Base-by-base conservation (phyloP, 1,140 invertebrate species). In the Bombus picipes region DNA sequence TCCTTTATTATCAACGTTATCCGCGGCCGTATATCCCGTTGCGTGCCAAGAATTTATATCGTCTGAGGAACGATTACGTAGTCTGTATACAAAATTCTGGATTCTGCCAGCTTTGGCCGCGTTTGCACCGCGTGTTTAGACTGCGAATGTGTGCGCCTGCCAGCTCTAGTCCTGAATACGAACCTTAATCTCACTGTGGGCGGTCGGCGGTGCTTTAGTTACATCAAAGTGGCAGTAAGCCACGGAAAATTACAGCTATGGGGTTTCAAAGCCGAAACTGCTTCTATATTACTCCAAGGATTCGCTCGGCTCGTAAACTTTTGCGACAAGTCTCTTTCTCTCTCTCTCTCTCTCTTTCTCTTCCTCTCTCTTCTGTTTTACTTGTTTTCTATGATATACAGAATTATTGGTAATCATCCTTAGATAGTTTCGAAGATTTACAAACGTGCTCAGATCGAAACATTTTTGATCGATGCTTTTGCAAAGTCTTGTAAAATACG, bases 211-310 rank as follows among this genome's bases (percentile, higher is more conserved):
- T 89, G 77, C 66, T 90, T 88, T 89, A 87, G 81, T 88, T 81
- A 87, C 87, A 80, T 90, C 85, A 81, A 90, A 91, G 85, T 89
- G 71, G 72, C 71, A 87, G 81, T 87, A 85, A 87, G 83, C 85
- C 81, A 86, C 84, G 81, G 85, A 90, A 91, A 91, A 89, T 91
- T 87, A 91, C 84, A 87, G 79, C 79, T 66, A 90, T 85, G 89
- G 65, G 79, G 66, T 86, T 91, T 90, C 74, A 82, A 87, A 90
- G 87, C 80, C 76, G 77, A 89, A 84, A 85, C 47, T 47, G 80
- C 84, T 86, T 81, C 83, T 66, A 81, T 85, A 86, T 88, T 88
- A 87, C 79, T 80, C 68, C 71, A 81, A 84, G 74, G 68, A 88
- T 87, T 91, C 83, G 83, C 81, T 75, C 66, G 79, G 80, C 62